Percentiles rank a stretch among this genome's conserved stretches.
These are phyloP conservation scores for Dryas iulia DNA, from an alignment of 1,140 invertebrate genomes.

Conservation along the genomic window DNA sequence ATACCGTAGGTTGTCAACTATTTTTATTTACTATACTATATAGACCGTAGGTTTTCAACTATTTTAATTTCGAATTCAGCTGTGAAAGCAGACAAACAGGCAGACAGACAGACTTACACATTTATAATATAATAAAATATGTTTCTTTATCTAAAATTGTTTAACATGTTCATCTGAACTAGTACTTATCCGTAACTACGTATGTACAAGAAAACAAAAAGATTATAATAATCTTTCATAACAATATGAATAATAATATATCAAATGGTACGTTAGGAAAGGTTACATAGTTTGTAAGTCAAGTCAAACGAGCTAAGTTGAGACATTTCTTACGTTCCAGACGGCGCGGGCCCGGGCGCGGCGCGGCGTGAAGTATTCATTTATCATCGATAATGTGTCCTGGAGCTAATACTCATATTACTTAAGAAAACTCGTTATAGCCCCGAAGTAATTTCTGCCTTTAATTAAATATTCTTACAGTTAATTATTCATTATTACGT, in stretches of 20 bases:
- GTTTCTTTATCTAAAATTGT: no score
- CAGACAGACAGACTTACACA: no score
- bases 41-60: no score
- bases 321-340: slow-evolving; percentile 9
- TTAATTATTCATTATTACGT: not conserved
- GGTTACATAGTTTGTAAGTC: slow-evolving; percentile 19
- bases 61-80: no score
- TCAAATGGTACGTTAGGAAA: slow-evolving; percentile 9
- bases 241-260: not conserved
- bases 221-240: no score
- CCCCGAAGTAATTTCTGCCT: not conserved
- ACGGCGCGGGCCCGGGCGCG: not conserved
- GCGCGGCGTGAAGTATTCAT: slow-evolving; percentile 4
- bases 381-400: slow-evolving; percentile 12
- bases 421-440: slow-evolving; percentile 1
- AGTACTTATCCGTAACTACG: no score
- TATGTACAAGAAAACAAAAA: no score
- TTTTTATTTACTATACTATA: no score
- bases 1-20: no score
- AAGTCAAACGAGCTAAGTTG: slow-evolving; percentile 17
- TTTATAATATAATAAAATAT: no score
- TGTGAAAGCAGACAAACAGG: no score
- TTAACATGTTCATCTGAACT: no score
- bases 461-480: not conserved
- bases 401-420: not conserved